Evolutionary conservation across 92 coral and sea anemone species (phyloP), one percentile per base, ranked within the genome.

Genomic region (Diadumene lineata): DNA sequence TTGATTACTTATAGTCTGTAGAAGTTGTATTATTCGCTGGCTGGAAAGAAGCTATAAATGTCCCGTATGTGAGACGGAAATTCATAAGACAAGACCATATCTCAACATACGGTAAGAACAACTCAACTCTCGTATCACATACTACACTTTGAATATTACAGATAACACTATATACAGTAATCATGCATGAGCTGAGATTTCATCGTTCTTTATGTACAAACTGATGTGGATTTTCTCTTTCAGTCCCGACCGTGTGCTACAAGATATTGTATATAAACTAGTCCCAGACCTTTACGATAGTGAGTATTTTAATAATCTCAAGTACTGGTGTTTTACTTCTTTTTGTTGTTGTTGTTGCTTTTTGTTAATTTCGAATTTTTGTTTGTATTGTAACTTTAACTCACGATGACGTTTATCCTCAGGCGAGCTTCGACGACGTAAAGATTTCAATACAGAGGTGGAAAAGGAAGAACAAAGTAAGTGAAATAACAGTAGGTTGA

Each of bases 81-180:
- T 94, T 7, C 98, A 94, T 89, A 94, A 94, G 69, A 94, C 98
- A n/a, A 91, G 89, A 68, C 98, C 98, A 3, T 82, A 91, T 18
- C 83, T 91, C 11, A 87, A 94, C 64, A 89, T 94, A 53, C 76
- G 98, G 98, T 94, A 43, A 16, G 92, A 38, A 56, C 24, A 1
- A 17, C 17, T 19, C 50, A 7, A n/a, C n/a, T n/a, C n/a, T n/a
- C n/a, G n/a, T n/a, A n/a, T n/a, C n/a, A n/a, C n/a, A n/a, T n/a
- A n/a, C n/a, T n/a, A n/a, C n/a, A n/a, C n/a, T n/a, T n/a, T n/a
- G n/a, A n/a, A n/a, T n/a, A n/a, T n/a, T n/a, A n/a, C n/a, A n/a
- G n/a, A n/a, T n/a, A n/a, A n/a, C n/a, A n/a, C n/a, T n/a, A n/a
- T n/a, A n/a, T n/a, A n/a, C n/a, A n/a, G n/a, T n/a, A n/a, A n/a